phyloP scores from a whole-genome alignment of 2,797 vertebrate genomes.

The Natrix natrix region DNA sequence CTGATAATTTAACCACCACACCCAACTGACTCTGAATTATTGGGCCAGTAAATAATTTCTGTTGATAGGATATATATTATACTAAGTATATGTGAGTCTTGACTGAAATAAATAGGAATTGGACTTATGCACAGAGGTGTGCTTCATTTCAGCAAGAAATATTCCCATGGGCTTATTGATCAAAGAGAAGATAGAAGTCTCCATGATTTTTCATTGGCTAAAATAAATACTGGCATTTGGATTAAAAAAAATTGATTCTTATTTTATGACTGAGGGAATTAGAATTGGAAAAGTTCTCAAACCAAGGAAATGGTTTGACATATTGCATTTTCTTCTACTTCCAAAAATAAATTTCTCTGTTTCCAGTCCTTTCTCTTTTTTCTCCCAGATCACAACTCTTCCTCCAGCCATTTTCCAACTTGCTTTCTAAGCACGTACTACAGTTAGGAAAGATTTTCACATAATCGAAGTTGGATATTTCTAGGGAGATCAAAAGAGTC shows the following conservation, averaged over 20 bases:
- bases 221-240: neutral
- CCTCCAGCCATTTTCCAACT: conserved; percentile 53
- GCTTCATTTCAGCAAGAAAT: neutral
- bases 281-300: conserved; percentile 23
- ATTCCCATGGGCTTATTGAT: neutral
- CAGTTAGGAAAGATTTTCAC: conserved; percentile 68
- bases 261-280: conserved; percentile 21
- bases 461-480: conserved; percentile 73
- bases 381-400: conserved; percentile 47
- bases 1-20: neutral
- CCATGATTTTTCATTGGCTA: neutral
- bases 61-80: neutral
- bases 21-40: neutral
- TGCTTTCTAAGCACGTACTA: conserved; percentile 65
- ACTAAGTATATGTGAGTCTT: neutral
- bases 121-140: neutral
- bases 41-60: neutral
- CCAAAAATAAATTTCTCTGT: conserved; percentile 28
- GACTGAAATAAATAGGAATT: neutral
- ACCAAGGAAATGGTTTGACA: conserved; percentile 32
- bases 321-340: conserved; percentile 36
- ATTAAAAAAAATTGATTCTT: neutral
- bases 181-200: neutral
- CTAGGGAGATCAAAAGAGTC: conserved; percentile 71
- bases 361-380: conserved; percentile 32